A percentile compares a stretch with the other conserved stretches of the same genome.
phyloP scores from a whole-genome alignment of 1,140 invertebrate species.

The Physella acuta region DNA sequence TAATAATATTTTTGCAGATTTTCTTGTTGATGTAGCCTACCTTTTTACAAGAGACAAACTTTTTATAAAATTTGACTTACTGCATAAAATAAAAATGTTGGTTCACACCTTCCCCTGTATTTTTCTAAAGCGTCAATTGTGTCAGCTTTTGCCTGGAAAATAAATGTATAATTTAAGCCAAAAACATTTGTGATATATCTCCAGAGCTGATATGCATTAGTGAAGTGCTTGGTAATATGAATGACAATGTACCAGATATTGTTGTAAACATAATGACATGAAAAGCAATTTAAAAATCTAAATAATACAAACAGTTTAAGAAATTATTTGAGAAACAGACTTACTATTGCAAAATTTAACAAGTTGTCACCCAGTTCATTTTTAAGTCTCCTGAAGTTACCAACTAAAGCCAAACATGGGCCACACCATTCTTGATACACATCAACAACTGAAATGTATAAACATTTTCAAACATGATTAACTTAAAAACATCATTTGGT shows the following conservation, averaged over 20 bases:
- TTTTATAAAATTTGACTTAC: conserved; percentile 64
- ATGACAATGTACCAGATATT: no score
- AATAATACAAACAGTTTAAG: not conserved
- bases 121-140: conserved; percentile 75
- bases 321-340: conserved; percentile 29
- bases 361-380: conserved; percentile 84
- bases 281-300: not conserved
- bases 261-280: not conserved
- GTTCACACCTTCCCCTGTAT: conserved; percentile 85
- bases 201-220: no score
- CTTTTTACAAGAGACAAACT: no score
- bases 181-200: no score
- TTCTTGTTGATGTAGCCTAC: no score
- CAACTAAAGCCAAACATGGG: conserved; percentile 82
- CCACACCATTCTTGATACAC: conserved; percentile 93
- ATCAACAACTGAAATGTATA: conserved; percentile 82
- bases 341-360: conserved; percentile 78
- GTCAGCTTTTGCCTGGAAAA: conserved; percentile 85
- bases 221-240: no score
- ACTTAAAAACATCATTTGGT: no score
- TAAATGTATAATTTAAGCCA: no score
- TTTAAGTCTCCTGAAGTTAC: conserved; percentile 84
- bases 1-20: no score
- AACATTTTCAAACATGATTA: no score
- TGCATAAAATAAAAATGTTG: conserved; percentile 85